Percentiles rank a stretch among this genome's conserved stretches.
phyloP scores from a whole-genome alignment of 2,113 vertebrate species.

The Leptobrachium ailaonicum region DNA sequence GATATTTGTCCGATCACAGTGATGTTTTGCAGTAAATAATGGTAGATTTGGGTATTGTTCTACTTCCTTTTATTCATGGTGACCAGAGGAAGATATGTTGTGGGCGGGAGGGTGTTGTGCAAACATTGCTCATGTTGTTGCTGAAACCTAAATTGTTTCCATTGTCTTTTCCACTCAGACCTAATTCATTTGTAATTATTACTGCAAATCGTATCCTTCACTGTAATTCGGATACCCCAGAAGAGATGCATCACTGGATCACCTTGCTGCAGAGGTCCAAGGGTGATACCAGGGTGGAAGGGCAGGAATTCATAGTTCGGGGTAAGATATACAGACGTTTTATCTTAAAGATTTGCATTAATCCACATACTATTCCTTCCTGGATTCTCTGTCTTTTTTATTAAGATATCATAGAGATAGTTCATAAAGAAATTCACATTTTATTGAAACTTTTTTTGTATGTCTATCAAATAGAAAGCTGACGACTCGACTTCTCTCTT shows the following conservation, averaged over 20 bases:
- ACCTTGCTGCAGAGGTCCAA: constrained; percentile 92
- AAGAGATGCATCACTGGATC: constrained; percentile 99
- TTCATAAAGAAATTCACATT: no score
- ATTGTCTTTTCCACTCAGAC: constrained; percentile 64
- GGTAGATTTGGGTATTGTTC: constrained; percentile 9
- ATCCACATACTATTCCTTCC: no score
- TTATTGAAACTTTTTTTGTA: no score
- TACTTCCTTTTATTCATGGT: not conserved
- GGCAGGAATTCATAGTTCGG: constrained; percentile 95
- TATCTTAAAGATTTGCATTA: no score
- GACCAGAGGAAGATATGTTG: not conserved
- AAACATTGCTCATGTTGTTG: not conserved
- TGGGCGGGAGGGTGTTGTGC: constrained; percentile 11
- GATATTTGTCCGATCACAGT: not conserved
- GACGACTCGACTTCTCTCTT: no score
- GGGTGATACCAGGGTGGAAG: constrained; percentile 91
- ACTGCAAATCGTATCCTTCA: constrained; percentile 94
- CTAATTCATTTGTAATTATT: constrained; percentile 96
- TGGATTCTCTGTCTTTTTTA: no score
- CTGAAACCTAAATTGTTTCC: constrained; percentile 14
- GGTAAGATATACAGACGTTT: constrained; percentile 65
- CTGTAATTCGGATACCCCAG: constrained; percentile 91
- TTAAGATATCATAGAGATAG: no score
- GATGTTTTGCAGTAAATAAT: constrained; percentile 40
- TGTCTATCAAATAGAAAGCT: no score